phyloP scores from a whole-genome alignment of 2,888 invertebrate species.

The Sabellastarte sp. region DNA sequence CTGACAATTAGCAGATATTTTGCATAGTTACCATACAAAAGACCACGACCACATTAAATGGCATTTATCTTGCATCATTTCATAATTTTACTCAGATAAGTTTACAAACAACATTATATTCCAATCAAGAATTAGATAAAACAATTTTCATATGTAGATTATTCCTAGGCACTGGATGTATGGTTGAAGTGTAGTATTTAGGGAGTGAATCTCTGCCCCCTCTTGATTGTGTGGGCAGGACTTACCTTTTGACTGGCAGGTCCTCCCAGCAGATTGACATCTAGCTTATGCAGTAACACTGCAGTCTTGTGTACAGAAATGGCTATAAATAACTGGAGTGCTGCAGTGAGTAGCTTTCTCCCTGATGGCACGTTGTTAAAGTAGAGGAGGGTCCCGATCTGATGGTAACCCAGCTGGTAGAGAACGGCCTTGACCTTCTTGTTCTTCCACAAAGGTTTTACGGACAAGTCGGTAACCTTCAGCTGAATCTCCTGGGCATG shows the following conservation, averaged over 20 bases:
- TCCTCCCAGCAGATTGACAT: slow-evolving; percentile 48
- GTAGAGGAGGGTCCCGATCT: slow-evolving; percentile 48
- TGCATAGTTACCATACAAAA: too few relatives aligned
- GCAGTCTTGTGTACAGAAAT: slow-evolving; percentile 48
- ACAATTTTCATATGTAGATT: too few relatives aligned
- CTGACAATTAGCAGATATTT: too few relatives aligned
- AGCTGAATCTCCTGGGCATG: slow-evolving; percentile 54
- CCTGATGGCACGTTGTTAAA: slow-evolving; percentile 44
- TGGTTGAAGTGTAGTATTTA: not conserved
- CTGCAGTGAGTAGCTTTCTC: slow-evolving; percentile 42
- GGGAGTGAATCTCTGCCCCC: not conserved
- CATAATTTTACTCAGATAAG: not conserved
- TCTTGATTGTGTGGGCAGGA: not conserved
- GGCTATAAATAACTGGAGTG: slow-evolving; percentile 48
- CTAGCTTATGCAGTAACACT: slow-evolving; percentile 47
- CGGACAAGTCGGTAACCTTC: slow-evolving; percentile 50
- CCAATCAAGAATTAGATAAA: too few relatives aligned
- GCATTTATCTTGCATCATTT: too few relatives aligned
- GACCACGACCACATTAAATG: too few relatives aligned
- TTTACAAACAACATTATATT: not conserved
- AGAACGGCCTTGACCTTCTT: slow-evolving; percentile 40
- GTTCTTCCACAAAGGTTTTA: slow-evolving; percentile 48
- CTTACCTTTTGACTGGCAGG: slow-evolving; percentile 20
- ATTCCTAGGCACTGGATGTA: too few relatives aligned
- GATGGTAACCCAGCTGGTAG: slow-evolving; percentile 44